Conservation (phyloP, 64 coral and sea anemone genomes). For the Porites australiensis region DNA sequence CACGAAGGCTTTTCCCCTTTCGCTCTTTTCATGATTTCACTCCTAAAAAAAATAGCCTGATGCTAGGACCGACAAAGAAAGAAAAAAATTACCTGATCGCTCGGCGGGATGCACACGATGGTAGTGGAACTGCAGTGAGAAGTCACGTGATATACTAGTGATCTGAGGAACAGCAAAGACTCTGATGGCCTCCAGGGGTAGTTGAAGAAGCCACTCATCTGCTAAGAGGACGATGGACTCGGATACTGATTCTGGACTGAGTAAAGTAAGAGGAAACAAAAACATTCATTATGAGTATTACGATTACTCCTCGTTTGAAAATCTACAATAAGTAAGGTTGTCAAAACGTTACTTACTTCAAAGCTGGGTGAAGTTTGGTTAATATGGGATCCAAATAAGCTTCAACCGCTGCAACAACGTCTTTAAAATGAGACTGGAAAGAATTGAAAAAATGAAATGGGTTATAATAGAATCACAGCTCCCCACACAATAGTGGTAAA, state of each 20-base stretch:
- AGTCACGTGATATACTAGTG: conserved; percentile 88
- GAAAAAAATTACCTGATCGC: conserved; percentile 47
- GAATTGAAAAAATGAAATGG: neutral
- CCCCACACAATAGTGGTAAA: too few species aligned
- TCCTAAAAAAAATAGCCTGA: neutral
- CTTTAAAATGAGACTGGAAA: conserved; percentile 81
- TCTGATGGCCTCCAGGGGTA: conserved; percentile 85
- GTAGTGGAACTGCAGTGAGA: conserved; percentile 95
- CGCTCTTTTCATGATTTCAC: neutral
- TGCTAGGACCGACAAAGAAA: too few species aligned
- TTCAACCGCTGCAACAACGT: conserved; percentile 80
- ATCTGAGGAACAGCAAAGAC: conserved; percentile 74
- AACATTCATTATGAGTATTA: neutral
- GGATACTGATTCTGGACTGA: conserved; percentile 73
- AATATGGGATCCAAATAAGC: conserved; percentile 84
- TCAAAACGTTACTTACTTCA: conserved; percentile 66
- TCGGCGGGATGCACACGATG: conserved; percentile 84
- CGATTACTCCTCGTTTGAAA: neutral
- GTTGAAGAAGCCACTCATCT: conserved; percentile 86
- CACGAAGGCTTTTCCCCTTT: neutral
- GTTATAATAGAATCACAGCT: neutral
- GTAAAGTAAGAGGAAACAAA: neutral
- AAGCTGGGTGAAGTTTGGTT: conserved; percentile 74
- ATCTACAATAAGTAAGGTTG: neutral
- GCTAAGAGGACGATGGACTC: conserved; percentile 91